Evolutionary conservation across 2,113 vertebrate genomes (phyloP).

Genomic region (Grallaria varia): DNA sequence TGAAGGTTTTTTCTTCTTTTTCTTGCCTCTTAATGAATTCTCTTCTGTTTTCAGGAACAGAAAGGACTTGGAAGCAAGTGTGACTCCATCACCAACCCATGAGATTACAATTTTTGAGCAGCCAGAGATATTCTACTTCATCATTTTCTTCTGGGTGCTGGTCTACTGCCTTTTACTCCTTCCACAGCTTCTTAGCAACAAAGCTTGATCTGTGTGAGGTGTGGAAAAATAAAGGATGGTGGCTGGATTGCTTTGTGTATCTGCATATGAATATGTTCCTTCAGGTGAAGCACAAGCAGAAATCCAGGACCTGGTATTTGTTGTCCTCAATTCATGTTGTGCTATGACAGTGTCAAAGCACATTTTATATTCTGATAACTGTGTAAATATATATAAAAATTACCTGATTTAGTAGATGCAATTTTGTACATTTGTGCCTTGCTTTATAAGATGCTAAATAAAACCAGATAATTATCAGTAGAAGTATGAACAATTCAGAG

Average conservation of each 20-base stretch:
- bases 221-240: conserved; percentile 62
- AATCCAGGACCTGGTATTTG: conserved; percentile 14
- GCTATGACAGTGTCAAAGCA: conserved; percentile 13
- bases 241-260: conserved; percentile 24
- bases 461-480: conserved; percentile 12
- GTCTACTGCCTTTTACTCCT: conserved; percentile 89
- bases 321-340: conserved; percentile 18
- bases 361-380: conserved; percentile 29
- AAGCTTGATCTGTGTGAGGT: conserved; percentile 52
- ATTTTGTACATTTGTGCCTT: conserved; percentile 64
- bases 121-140: conserved; percentile 77
- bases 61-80: conserved; percentile 45
- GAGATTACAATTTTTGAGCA: conserved; percentile 39
- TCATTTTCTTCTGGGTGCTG: conserved; percentile 89
- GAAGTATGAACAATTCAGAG: conserved; percentile 14
- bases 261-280: conserved; percentile 4
- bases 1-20: background rate
- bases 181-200: conserved; percentile 80
- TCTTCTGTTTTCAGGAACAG: conserved; percentile 61
- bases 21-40: background rate
- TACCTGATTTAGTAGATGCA: background rate
- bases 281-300: conserved; percentile 32
- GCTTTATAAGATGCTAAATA: conserved; percentile 58
- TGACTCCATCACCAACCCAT: background rate
- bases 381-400: conserved; percentile 55